Percentiles rank a stretch among this genome's conserved stretches.
These are phyloP conservation scores for Athene cunicularia DNA, from an alignment of 2,113 vertebrate genomes.

Conservation along the genomic window DNA sequence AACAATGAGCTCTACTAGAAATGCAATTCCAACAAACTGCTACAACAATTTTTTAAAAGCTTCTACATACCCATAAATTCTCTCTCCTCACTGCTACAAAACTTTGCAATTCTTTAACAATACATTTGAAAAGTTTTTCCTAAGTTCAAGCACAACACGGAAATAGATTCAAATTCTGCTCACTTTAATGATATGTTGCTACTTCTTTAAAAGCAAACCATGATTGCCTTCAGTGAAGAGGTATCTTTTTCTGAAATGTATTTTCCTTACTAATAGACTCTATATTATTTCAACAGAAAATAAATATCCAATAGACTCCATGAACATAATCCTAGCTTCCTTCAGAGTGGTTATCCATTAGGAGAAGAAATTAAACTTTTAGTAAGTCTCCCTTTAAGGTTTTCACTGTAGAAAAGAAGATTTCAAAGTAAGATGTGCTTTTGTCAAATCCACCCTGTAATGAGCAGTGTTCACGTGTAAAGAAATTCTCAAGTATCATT, in stretches of 20 bases:
- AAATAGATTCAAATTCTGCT: background rate
- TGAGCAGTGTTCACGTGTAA: background rate
- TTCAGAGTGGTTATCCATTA: conserved; percentile 1
- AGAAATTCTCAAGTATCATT: background rate
- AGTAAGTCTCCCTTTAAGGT: conserved; percentile 44
- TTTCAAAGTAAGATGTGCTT: conserved; percentile 51
- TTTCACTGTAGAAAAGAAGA: conserved; percentile 38
- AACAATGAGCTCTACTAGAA: background rate
- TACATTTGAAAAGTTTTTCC: background rate
- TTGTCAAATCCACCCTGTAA: background rate
- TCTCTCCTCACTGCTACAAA: background rate
- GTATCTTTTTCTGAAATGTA: background rate
- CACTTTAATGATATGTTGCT: background rate
- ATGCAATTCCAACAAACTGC: background rate
- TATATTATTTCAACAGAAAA: conserved; percentile 37
- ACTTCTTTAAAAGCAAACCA: background rate
- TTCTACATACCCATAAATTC: background rate
- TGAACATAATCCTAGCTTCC: conserved; percentile 57
- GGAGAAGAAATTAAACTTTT: conserved; percentile 17
- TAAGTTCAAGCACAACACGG: background rate
- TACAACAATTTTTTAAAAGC: background rate
- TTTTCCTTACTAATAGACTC: conserved; percentile 23
- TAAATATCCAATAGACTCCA: conserved; percentile 58
- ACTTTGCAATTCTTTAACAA: background rate
- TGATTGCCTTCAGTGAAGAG: background rate